phyloP scores from a whole-genome alignment of 2,113 vertebrate species.

The Cebidichthys violaceus region DNA sequence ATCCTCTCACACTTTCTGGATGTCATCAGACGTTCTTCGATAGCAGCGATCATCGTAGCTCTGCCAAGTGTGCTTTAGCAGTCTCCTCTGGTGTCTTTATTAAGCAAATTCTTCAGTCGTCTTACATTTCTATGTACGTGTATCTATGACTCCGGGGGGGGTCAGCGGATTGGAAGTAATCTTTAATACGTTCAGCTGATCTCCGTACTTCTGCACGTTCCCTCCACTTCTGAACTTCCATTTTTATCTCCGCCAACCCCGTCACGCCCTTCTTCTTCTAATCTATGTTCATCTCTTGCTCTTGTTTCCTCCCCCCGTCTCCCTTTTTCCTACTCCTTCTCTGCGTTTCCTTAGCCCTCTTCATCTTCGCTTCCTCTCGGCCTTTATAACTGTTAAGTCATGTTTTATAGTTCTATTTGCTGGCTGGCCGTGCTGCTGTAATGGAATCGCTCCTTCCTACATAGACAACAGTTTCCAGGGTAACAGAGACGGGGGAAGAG shows the following conservation, averaged over 20 bases:
- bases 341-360: constrained; percentile 39
- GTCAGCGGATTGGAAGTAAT: constrained; percentile 54
- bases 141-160: constrained; percentile 25
- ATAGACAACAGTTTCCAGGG: constrained; percentile 85
- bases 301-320: neutral
- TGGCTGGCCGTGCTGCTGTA: constrained; percentile 66
- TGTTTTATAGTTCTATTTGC: constrained; percentile 80
- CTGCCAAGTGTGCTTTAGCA: constrained; percentile 62
- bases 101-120: constrained; percentile 39
- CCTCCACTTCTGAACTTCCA: neutral
- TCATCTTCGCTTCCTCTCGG: constrained; percentile 41
- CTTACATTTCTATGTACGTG: constrained; percentile 29
- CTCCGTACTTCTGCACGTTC: constrained; percentile 27
- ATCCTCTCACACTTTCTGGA: constrained; percentile 53
- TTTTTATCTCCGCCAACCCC: constrained; percentile 41
- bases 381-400: constrained; percentile 73
- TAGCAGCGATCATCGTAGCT: constrained; percentile 52
- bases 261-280: constrained; percentile 29
- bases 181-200: constrained; percentile 19
- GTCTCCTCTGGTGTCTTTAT: constrained; percentile 49
- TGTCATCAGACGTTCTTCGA: constrained; percentile 60
- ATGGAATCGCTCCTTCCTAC: constrained; percentile 83
- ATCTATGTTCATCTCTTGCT: constrained; percentile 55
- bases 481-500: constrained; percentile 78
- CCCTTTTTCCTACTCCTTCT: constrained; percentile 15